phyloP scores from a whole-genome alignment of 2,888 invertebrate species.

The Gastrophysa polygoni region DNA sequence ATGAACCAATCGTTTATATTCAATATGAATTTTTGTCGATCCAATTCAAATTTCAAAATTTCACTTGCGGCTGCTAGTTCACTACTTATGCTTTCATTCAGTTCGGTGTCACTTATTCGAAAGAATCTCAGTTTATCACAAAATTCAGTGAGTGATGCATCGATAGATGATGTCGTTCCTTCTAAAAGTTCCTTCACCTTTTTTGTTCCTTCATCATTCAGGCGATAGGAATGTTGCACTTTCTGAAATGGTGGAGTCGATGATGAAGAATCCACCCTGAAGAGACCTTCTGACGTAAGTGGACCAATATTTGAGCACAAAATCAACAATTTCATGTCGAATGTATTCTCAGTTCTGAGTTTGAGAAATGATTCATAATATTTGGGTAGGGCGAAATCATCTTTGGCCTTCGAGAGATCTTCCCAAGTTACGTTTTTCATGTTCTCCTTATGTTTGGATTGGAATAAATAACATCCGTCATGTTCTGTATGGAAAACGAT shows the following conservation, averaged over 20 bases:
- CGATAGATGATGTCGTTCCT: neutral
- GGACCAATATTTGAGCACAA: neutral
- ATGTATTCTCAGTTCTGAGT: neutral
- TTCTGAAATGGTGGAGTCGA: neutral
- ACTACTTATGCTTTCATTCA: neutral
- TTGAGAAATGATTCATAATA: neutral
- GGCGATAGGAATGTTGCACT: neutral
- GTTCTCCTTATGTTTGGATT: conserved; percentile 3
- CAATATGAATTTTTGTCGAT: neutral
- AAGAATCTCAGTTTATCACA: neutral
- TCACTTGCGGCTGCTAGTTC: neutral
- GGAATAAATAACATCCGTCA: neutral
- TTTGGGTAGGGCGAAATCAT: conserved; percentile 4
- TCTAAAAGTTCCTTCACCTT: neutral
- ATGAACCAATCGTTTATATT: neutral
- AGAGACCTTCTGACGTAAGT: neutral
- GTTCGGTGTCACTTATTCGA: neutral
- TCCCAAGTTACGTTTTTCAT: neutral
- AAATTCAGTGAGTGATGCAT: neutral
- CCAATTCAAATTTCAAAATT: neutral
- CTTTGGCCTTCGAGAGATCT: neutral
- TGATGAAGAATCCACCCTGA: neutral
- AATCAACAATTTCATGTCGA: neutral
- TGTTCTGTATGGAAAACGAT: conserved; percentile 1
- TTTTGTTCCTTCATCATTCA: neutral